Conservation (phyloP, 2,797 vertebrate species). For the Trichosurus vulpecula region DNA sequence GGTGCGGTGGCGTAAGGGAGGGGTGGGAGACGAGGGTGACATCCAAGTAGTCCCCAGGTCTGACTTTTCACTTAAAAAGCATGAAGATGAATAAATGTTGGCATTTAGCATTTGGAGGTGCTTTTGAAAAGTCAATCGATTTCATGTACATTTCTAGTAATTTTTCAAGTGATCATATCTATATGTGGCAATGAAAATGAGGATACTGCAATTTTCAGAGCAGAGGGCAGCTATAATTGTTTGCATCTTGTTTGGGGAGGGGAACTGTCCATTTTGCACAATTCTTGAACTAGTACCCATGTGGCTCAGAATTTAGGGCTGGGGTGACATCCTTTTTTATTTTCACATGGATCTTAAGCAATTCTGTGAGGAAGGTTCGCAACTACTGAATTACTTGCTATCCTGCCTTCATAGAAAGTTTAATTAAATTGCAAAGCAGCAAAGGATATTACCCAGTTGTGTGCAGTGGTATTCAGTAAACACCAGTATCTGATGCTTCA, state of each 20-base stretch:
- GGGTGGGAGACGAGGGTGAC: slow-evolving; percentile 75
- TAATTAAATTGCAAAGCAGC: slow-evolving; percentile 65
- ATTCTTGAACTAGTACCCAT: slow-evolving; percentile 74
- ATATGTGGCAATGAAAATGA: slow-evolving; percentile 67
- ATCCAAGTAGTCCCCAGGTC: slow-evolving; percentile 70
- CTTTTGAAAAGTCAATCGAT: slow-evolving; percentile 65
- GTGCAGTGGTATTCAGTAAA: slow-evolving; percentile 39
- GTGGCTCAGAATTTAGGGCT: slow-evolving; percentile 73
- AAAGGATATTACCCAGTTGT: slow-evolving; percentile 42
- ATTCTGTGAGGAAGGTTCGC: slow-evolving; percentile 73
- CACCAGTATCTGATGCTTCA: slow-evolving; percentile 53
- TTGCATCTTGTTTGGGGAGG: slow-evolving; percentile 80
- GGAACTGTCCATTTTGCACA: slow-evolving; percentile 85
- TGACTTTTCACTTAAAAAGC: slow-evolving; percentile 74
- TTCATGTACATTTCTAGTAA: slow-evolving; percentile 70
- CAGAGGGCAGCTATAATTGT: slow-evolving; percentile 81
- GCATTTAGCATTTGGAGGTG: slow-evolving; percentile 69
- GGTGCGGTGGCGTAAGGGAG: slow-evolving; percentile 57
- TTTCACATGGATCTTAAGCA: slow-evolving; percentile 73
- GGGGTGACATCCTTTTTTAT: slow-evolving; percentile 66
- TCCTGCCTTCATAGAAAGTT: slow-evolving; percentile 75
- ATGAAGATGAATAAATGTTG: slow-evolving; percentile 56
- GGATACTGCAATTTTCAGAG: slow-evolving; percentile 87
- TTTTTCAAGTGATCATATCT: slow-evolving; percentile 69
- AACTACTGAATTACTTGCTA: slow-evolving; percentile 63